phyloP scores from a whole-genome alignment of 1,140 invertebrate species.

The Piezodorus guildinii region DNA sequence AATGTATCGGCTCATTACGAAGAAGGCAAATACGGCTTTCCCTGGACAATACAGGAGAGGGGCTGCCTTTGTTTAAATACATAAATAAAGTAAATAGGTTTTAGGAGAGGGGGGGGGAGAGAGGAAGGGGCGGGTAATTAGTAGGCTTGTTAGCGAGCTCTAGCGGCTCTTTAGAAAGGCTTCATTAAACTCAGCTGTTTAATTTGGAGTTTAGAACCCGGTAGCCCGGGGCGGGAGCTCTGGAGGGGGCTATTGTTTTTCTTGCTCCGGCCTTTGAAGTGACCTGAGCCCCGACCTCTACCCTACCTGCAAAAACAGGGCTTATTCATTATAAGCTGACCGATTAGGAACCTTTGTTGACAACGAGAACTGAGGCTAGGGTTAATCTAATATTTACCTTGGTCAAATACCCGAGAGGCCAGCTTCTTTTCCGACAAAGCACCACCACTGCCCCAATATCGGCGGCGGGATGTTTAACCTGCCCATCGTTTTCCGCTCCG shows the following conservation, averaged over 20 bases:
- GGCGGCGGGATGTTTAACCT: no score
- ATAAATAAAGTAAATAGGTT: conserved; percentile 24
- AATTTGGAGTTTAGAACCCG: conserved; percentile 6
- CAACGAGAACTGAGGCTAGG: neutral
- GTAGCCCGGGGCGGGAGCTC: neutral
- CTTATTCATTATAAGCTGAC: conserved; percentile 9
- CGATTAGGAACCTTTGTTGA: conserved; percentile 7
- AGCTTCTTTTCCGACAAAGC: neutral
- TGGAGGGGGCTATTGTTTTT: neutral
- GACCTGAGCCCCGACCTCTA: neutral
- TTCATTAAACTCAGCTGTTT: conserved; percentile 21
- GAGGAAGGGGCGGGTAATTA: conserved; percentile 1
- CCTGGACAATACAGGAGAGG: neutral
- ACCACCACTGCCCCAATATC: no score
- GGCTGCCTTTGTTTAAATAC: conserved; percentile 16
- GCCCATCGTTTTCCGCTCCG: no score
- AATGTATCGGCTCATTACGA: no score
- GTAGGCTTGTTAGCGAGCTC: conserved; percentile 17
- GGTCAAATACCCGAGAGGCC: neutral
- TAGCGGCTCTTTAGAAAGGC: conserved; percentile 19
- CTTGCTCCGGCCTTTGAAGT: neutral
- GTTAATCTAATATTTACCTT: conserved; percentile 9
- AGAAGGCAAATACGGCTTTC: no score
- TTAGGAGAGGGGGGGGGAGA: conserved; percentile 13
- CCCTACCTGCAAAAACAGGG: neutral